Conservation (phyloP, 1,140 invertebrate species). For the Leptoteleia sp. region DNA sequence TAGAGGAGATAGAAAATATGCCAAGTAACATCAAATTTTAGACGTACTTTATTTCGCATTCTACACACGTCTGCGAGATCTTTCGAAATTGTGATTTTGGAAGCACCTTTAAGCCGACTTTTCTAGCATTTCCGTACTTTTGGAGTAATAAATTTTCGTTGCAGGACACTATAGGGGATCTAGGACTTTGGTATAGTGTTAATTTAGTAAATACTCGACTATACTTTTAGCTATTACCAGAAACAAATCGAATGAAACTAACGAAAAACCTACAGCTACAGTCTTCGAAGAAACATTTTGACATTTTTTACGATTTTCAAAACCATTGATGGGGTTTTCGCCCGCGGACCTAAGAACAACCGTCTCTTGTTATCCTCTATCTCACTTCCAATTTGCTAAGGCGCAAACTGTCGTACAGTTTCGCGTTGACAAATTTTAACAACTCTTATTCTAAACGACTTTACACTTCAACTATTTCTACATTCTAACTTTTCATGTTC, state of each 20-base stretch:
- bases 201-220: conserved; percentile 40
- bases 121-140: conserved; percentile 63
- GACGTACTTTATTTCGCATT: conserved; percentile 65
- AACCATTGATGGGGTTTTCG: conserved; percentile 2
- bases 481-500: conserved; percentile 18
- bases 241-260: conserved; percentile 30
- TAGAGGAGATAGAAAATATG: conserved; percentile 47
- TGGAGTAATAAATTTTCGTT: conserved; percentile 53
- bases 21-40: conserved; percentile 66
- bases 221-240: conserved; percentile 46
- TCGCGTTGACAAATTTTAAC: conserved; percentile 8
- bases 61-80: conserved; percentile 61
- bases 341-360: conserved; percentile 16
- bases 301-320: conserved; percentile 67
- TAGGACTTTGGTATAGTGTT: conserved; percentile 44
- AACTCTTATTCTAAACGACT: conserved; percentile 48
- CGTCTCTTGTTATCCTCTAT: conserved; percentile 15
- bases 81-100: conserved; percentile 64
- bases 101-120: conserved; percentile 63
- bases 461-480: conserved; percentile 50
- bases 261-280: conserved; percentile 34
- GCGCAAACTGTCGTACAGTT: not conserved
- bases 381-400: conserved; percentile 22
- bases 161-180: conserved; percentile 35
- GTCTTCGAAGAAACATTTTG: conserved; percentile 50